Percentiles rank a stretch among this genome's conserved stretches.
These are phyloP conservation scores for Drosophila birchii DNA, from an alignment of 2,888 invertebrate species.

Conservation along the genomic window DNA sequence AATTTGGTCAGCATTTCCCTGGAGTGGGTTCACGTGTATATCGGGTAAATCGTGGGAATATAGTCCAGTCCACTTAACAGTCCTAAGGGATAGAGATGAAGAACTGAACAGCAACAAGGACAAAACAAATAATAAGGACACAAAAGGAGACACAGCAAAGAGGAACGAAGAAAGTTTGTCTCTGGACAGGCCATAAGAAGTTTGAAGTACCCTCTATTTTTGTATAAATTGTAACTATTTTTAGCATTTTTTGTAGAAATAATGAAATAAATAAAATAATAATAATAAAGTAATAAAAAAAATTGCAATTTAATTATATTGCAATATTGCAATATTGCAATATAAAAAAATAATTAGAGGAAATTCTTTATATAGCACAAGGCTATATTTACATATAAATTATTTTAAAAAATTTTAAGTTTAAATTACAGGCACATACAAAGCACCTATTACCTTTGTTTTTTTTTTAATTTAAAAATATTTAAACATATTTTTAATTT, in stretches of 20 bases:
- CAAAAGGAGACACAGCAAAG: not conserved
- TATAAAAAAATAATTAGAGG: too few relatives aligned
- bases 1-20: constrained; percentile 8
- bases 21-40: not conserved
- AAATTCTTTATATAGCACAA: too few relatives aligned
- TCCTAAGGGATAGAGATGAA: constrained; percentile 15
- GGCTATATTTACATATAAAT: too few relatives aligned
- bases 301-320: too few relatives aligned
- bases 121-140: not conserved
- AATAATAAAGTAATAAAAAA: too few relatives aligned
- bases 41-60: constrained; percentile 5
- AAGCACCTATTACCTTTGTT: too few relatives aligned
- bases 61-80: constrained; percentile 10
- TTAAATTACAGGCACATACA: too few relatives aligned
- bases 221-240: not conserved
- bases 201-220: not conserved
- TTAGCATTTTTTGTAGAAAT: constrained; percentile 4
- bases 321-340: too few relatives aligned
- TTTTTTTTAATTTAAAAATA: not conserved
- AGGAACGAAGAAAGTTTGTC: not conserved
- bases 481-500: not conserved
- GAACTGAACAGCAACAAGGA: not conserved
- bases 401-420: too few relatives aligned
- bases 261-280: not conserved
- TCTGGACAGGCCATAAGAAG: not conserved